Evolutionary conservation across 2,888 invertebrate genomes (phyloP).

Genomic region (Rapana venosa): DNA sequence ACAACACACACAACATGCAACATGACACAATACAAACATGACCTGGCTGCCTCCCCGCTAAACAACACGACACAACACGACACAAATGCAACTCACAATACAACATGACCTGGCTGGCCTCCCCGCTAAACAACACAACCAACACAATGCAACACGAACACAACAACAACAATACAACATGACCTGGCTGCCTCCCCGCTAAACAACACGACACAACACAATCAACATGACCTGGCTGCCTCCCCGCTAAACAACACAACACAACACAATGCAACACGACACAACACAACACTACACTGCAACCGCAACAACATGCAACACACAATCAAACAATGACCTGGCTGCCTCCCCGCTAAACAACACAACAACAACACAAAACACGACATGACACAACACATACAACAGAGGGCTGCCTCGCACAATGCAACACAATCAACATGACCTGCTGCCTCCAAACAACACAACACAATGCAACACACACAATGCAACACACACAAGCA

Average conservation of each 20-base stretch:
- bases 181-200: conserved; percentile 42
- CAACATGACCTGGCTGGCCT: too few species aligned
- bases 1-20: too few species aligned
- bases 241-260: conserved; percentile 2
- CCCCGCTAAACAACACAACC: too few species aligned
- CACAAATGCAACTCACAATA: too few species aligned
- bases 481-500: too few species aligned
- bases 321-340: not conserved
- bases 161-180: too few species aligned
- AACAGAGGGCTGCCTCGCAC: conserved; percentile 53
- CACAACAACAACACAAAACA: not conserved
- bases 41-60: conserved; percentile 32
- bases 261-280: not conserved
- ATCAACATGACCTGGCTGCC: not conserved
- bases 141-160: too few species aligned
- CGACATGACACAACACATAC: too few species aligned
- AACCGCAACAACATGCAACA: too few species aligned
- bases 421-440: not conserved
- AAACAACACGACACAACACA: not conserved
- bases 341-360: conserved; percentile 30
- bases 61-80: too few species aligned
- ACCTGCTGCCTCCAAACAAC: not conserved
- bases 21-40: too few species aligned
- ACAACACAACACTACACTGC: too few species aligned
- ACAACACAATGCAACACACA: not conserved